Percentiles rank a stretch among this genome's conserved stretches.
Evolutionary conservation across 2,797 vertebrate species (phyloP).

Genomic region (Lutjanus argentimaculatus): DNA sequence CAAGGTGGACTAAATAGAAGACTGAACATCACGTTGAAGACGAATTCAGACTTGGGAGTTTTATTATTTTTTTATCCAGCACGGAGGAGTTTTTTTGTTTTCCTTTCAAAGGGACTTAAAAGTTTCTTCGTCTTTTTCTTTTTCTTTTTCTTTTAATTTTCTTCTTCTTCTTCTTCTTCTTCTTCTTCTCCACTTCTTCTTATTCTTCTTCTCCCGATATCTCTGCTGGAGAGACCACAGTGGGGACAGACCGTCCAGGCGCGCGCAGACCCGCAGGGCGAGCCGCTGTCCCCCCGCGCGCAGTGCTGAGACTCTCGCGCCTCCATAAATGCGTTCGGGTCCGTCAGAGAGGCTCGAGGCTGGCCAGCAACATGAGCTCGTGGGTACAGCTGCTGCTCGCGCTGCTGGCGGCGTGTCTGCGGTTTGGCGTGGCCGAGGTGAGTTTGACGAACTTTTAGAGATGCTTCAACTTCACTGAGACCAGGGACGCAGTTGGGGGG

Average conservation of each 20-base stretch:
- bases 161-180: not conserved
- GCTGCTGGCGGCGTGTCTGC: constrained; percentile 83
- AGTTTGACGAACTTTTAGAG: constrained; percentile 48
- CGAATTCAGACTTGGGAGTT: not conserved
- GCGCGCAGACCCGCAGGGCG: constrained; percentile 58
- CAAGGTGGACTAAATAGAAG: not conserved
- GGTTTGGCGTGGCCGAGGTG: constrained; percentile 81
- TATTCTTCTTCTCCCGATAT: constrained; percentile 22
- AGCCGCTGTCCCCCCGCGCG: constrained; percentile 74
- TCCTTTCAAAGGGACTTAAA: not conserved
- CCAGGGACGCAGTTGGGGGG: no score
- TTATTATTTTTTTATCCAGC: not conserved
- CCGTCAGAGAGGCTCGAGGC: constrained; percentile 83
- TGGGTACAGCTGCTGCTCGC: constrained; percentile 86
- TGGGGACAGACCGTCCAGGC: constrained; percentile 38
- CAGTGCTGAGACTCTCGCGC: constrained; percentile 80
- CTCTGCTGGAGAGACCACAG: constrained; percentile 32
- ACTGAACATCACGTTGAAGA: constrained; percentile 12
- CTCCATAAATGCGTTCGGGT: constrained; percentile 86
- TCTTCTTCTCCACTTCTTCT: not conserved
- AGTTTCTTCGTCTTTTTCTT: not conserved
- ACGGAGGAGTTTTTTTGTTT: not conserved
- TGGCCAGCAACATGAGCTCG: constrained; percentile 88
- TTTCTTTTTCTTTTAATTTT: not conserved
- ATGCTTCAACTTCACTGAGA: not conserved